These are phyloP conservation scores for Ornithorhynchus anatinus DNA, from an alignment of 2,113 vertebrate species.

Conservation along the genomic window DNA sequence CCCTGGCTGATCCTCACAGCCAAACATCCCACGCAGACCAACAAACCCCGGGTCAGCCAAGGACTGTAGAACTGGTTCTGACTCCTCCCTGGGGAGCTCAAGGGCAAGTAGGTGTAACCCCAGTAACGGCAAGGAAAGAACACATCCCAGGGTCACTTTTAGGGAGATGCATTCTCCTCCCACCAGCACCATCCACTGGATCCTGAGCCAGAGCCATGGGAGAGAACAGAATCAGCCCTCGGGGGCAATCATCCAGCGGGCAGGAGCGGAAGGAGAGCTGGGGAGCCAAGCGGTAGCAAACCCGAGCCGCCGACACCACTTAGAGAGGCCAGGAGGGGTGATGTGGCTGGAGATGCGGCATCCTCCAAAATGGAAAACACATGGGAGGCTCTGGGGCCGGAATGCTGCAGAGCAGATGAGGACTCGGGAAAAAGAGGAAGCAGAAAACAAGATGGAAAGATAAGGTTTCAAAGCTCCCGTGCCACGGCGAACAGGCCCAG, in stretches of 20 bases:
- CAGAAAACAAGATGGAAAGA: slow-evolving; percentile 73
- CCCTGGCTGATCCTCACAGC: no score
- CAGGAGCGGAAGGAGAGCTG: no score
- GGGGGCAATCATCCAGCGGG: no score
- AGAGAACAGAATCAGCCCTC: neutral
- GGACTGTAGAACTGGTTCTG: no score
- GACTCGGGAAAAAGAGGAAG: slow-evolving; percentile 56
- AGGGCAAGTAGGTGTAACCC: no score
- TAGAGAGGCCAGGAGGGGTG: slow-evolving; percentile 65
- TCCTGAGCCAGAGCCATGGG: neutral
- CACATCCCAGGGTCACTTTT: no score
- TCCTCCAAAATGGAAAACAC: slow-evolving; percentile 48
- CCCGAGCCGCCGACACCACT: slow-evolving; percentile 66
- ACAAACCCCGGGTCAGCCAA: no score
- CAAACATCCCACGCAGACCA: no score
- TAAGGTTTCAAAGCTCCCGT: slow-evolving; percentile 73
- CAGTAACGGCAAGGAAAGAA: no score
- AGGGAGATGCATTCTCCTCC: no score
- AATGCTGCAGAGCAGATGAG: slow-evolving; percentile 55
- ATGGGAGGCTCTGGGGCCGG: slow-evolving; percentile 50
- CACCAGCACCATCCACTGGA: no score
- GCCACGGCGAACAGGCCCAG: slow-evolving; percentile 60
- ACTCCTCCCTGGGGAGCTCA: no score
- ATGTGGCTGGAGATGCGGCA: slow-evolving; percentile 61
- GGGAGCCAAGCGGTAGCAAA: slow-evolving; percentile 59